phyloP scores from a whole-genome alignment of 2,797 vertebrate genomes.

The Urosaurus nigricauda region DNA sequence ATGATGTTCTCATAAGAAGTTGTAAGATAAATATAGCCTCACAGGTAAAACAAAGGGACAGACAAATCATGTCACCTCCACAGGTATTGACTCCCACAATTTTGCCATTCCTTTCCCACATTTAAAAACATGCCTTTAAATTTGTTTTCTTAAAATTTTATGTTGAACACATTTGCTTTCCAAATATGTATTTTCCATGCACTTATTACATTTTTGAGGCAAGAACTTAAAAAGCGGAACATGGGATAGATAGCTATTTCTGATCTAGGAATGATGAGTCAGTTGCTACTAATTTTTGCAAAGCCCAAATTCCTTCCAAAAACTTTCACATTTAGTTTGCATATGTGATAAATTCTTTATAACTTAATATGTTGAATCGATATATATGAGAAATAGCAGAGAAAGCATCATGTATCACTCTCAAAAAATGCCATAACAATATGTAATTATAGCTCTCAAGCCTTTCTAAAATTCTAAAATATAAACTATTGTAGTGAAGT shows the following conservation, averaged over 20 bases:
- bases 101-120: too few species aligned
- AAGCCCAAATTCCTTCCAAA: not conserved
- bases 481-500: not conserved
- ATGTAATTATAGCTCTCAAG: not conserved
- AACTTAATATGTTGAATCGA: not conserved
- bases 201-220: not conserved
- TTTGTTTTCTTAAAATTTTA: too few species aligned
- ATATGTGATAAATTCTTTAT: not conserved
- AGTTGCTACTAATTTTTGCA: not conserved
- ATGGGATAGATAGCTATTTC: not conserved
- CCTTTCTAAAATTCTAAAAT: not conserved
- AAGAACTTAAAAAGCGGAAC: not conserved
- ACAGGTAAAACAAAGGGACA: too few species aligned
- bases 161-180: not conserved
- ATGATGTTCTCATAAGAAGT: too few species aligned
- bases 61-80: too few species aligned
- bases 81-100: too few species aligned
- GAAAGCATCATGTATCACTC: not conserved
- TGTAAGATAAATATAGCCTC: too few species aligned
- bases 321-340: not conserved
- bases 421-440: not conserved
- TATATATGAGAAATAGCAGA: not conserved
- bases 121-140: too few species aligned
- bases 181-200: not conserved
- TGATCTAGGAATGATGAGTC: not conserved